Base-by-base conservation (phyloP, 2,113 vertebrate genomes). In the Varanus salvator region DNA sequence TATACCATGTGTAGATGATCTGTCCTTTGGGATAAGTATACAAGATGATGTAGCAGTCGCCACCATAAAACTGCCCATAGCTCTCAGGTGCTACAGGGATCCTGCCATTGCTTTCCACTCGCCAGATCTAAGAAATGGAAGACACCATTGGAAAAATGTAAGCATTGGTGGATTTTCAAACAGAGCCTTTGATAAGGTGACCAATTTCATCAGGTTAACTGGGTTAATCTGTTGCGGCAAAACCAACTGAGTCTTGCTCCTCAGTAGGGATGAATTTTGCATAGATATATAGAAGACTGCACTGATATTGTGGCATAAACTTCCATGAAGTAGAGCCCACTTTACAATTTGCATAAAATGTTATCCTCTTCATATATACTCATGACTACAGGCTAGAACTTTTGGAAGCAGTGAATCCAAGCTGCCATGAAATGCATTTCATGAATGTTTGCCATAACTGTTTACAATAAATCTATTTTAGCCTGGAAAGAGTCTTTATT, bases 11-110 rank as follows among this genome's bases (percentile, higher is more conserved):
- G 91, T 99, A 99, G 94, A 99, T 99, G 80, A 99, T 98, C 94
- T 98, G 97, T 57, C 98, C 97, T 93, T 75, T 96, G 80, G 93
- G 91, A 23, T 99, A 98, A 12, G 98, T 98, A 93, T 99, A 99
- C 85, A 99, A 97, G 87, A 99, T 98, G 84, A 99, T 98, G 96
- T 99, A 99, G 94, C 98, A 98, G 95, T 99, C 98, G 4, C 98
- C 98, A 2, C 98, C 98, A 1, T 98, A 99, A 95, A 99, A 98
- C 90, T 99, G 98, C 0, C 98, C 98, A 0, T 98, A 98, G 0
- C 94, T 96, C 38, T 93, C 89, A 0, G 91, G 96, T 85, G 96
- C 97, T 15, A 98, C 92, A 31, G 97, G 97, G 52, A 98, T 93
- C 90, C 98, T 97, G 64, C 97, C 98, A 0, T 92, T 97, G 92